A percentile compares a stretch with the other conserved stretches of the same genome.
These are phyloP conservation scores for Lagenorhynchus albirostris DNA, from an alignment of 2,113 vertebrate genomes.

Conservation along the genomic window DNA sequence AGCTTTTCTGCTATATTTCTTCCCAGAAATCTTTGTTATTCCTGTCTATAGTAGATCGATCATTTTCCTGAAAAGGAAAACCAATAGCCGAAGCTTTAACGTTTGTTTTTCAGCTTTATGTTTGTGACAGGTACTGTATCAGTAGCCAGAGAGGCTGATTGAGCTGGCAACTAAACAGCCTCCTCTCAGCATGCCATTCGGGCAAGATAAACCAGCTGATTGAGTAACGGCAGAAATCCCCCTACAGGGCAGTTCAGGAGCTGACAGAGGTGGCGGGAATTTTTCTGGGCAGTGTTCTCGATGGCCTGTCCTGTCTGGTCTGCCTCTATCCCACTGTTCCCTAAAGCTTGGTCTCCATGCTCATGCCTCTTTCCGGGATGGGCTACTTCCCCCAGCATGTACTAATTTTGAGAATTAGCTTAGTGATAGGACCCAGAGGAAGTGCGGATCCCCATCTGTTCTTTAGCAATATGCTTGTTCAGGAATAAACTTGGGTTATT, in stretches of 20 bases:
- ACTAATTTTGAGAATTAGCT: background rate
- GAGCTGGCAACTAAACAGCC: background rate
- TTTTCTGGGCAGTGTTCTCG: background rate
- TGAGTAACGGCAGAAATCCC: background rate
- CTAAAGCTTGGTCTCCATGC: background rate
- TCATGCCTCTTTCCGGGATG: background rate
- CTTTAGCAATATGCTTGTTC: background rate
- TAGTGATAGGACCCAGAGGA: background rate
- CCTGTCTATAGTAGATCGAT: background rate
- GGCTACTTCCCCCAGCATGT: background rate
- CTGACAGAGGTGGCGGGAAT: conserved; percentile 1
- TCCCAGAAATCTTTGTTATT: background rate
- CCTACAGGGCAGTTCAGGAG: background rate
- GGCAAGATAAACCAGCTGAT: background rate
- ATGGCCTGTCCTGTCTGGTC: background rate
- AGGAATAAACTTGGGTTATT: background rate
- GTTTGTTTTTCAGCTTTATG: background rate
- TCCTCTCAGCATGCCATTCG: background rate
- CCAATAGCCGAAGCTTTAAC: background rate
- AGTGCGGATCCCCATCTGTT: background rate
- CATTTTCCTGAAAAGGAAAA: background rate
- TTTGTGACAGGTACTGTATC: background rate
- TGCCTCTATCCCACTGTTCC: background rate
- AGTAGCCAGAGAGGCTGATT: background rate
- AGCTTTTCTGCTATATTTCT: background rate